Conservation (phyloP, 2,113 vertebrate genomes). For the Semnopithecus entellus region DNA sequence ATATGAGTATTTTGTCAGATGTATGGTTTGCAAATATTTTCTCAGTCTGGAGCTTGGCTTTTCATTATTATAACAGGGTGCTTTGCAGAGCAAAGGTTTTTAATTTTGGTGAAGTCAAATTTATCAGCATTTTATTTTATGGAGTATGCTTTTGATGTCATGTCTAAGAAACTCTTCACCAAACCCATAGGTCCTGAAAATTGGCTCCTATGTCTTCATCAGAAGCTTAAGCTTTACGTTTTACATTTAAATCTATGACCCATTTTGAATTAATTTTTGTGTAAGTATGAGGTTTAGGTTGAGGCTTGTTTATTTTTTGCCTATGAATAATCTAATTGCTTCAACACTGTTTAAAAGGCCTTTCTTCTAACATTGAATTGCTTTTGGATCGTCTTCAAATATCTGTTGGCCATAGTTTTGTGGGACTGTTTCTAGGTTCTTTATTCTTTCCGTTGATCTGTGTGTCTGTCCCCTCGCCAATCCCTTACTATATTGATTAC, state of each 20-base stretch:
- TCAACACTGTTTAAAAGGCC: not conserved
- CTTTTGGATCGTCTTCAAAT: not conserved
- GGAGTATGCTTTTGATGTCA: not conserved
- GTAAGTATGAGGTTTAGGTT: not conserved
- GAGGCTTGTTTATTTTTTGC: not conserved
- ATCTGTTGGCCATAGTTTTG: not conserved
- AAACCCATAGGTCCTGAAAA: not conserved
- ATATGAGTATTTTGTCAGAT: not conserved
- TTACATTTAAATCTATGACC: not conserved
- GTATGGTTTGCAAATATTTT: conserved; percentile 1
- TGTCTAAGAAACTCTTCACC: not conserved
- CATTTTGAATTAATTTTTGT: not conserved
- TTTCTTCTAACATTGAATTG: not conserved
- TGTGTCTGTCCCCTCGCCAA: not conserved
- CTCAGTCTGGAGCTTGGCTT: not conserved
- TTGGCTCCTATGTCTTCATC: not conserved
- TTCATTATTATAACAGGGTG: not conserved
- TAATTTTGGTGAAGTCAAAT: not conserved
- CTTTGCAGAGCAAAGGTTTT: not conserved
- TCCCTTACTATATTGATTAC: not conserved
- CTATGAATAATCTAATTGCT: not conserved
- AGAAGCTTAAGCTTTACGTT: not conserved
- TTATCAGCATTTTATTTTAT: not conserved
- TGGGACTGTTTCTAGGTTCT: not conserved
- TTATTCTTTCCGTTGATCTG: not conserved